Evolutionary conservation across 2,797 vertebrate species (phyloP).

Genomic region (Australoheros facetus): DNA sequence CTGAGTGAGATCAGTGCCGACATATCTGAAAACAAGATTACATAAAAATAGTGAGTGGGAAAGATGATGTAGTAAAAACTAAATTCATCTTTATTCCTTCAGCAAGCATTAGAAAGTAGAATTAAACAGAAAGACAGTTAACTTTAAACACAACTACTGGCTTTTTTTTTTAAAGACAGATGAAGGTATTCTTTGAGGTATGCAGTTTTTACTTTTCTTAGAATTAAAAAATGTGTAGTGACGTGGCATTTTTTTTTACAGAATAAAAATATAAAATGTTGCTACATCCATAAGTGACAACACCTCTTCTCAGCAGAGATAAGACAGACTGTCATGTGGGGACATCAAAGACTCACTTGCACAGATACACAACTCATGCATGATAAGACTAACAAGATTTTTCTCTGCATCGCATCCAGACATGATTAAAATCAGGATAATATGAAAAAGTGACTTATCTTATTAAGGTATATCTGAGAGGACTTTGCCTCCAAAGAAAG

Average conservation of each 20-base stretch:
- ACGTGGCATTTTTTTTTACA: not conserved
- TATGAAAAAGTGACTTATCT: not conserved
- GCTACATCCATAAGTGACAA: not conserved
- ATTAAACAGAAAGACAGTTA: not conserved
- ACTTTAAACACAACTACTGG: not conserved
- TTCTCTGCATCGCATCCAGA: not conserved
- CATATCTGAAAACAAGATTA: slow-evolving; percentile 82
- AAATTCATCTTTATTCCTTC: not conserved
- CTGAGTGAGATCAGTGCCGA: slow-evolving; percentile 94
- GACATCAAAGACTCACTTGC: not conserved
- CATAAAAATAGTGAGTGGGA: slow-evolving; percentile 8
- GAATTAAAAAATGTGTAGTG: not conserved
- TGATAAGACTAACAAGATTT: not conserved
- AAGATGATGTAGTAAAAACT: not conserved
- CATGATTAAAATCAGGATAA: not conserved
- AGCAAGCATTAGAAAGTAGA: not conserved
- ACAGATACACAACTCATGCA: not conserved
- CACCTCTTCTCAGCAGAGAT: not conserved
- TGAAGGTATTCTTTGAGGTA: not conserved
- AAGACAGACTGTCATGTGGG: not conserved
- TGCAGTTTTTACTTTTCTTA: not conserved
- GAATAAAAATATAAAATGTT: not conserved
- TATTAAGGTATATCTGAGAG: not conserved
- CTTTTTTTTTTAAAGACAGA: not conserved
- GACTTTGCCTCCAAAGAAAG: not conserved